Conservation (phyloP, 1,140 invertebrate genomes). For the Reticulitermes speratus region DNA sequence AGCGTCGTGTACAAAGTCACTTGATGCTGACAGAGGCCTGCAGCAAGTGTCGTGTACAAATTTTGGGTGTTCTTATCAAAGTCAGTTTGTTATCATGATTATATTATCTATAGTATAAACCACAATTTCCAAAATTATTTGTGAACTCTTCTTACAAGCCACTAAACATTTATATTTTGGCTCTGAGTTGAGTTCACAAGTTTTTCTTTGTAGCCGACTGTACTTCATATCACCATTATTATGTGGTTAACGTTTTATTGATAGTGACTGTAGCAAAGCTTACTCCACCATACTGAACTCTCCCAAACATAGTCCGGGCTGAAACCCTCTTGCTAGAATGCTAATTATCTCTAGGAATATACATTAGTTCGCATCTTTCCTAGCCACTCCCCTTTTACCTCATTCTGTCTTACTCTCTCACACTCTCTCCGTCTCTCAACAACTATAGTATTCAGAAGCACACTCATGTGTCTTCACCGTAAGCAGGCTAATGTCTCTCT, state of each 20-base stretch:
- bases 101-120: no score
- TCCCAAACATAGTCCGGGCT: neutral
- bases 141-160: no score
- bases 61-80: no score
- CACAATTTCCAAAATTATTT: no score
- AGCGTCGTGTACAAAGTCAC: no score
- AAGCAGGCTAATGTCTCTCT: no score
- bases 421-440: neutral
- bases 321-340: neutral
- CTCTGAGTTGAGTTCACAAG: no score
- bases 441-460: neutral
- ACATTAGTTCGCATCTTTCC: conserved; percentile 6
- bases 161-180: no score
- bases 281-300: neutral
- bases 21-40: no score
- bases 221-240: neutral
- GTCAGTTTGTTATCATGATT: no score
- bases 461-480: neutral
- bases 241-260: neutral
- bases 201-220: neutral
- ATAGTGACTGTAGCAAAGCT: neutral
- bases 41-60: no score
- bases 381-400: neutral
- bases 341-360: conserved; percentile 10
- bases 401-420: neutral